Conservation (phyloP, 2,797 vertebrate genomes). For the Typhlichthys subterraneus region DNA sequence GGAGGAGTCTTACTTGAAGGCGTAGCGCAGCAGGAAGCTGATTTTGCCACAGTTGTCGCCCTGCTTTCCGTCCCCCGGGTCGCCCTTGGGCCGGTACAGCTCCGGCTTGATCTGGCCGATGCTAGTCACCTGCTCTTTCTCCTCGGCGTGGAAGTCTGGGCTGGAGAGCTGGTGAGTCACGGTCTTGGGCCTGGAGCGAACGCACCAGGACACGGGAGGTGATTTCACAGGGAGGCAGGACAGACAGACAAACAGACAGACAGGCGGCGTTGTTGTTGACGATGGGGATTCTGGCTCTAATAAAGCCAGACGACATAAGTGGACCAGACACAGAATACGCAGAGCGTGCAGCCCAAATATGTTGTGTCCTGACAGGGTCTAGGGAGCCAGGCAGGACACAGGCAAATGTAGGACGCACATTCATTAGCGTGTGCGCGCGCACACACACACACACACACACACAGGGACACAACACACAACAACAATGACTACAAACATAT, state of each 20-base stretch:
- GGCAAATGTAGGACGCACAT: background rate
- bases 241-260: background rate
- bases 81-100: constrained; percentile 85
- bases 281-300: background rate
- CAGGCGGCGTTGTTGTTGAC: background rate
- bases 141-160: constrained; percentile 84
- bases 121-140: constrained; percentile 91
- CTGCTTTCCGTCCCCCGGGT: constrained; percentile 76
- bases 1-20: constrained; percentile 79
- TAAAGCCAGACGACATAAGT: background rate
- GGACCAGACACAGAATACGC: background rate
- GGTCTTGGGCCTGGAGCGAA: constrained; percentile 80
- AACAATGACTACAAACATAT: too few species aligned
- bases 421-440: background rate
- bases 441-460: constrained; percentile 6
- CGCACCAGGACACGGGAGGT: constrained; percentile 22
- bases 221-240: background rate
- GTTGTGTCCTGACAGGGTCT: too few species aligned
- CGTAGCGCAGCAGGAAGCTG: constrained; percentile 90
- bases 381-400: too few species aligned
- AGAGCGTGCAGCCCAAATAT: background rate
- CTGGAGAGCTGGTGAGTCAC: constrained; percentile 91
- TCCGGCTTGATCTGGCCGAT: constrained; percentile 94
- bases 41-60: constrained; percentile 86
- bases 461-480: constrained; percentile 9